These are phyloP conservation scores for Sphaerophoria taeniata DNA, from an alignment of 2,888 invertebrate genomes.

Conservation along the genomic window DNA sequence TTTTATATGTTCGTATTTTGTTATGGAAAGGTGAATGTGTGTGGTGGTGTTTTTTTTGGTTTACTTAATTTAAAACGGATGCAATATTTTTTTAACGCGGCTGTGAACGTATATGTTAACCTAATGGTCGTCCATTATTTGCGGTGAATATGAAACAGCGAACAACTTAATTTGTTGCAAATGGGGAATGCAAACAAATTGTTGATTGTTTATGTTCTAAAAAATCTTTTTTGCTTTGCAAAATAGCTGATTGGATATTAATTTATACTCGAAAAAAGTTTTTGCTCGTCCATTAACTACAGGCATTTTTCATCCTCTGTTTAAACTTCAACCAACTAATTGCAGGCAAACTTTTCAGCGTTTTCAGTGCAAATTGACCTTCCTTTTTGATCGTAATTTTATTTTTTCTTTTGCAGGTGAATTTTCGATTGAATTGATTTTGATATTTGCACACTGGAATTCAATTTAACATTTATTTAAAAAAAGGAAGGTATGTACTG, in stretches of 20 bases:
- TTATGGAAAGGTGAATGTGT: not conserved
- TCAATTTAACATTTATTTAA: slow-evolving; percentile 15
- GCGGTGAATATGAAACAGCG: not conserved
- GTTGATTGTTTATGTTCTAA: too few species aligned
- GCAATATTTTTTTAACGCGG: not conserved
- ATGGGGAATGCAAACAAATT: not conserved
- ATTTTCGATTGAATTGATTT: slow-evolving; percentile 13
- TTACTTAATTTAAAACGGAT: not conserved
- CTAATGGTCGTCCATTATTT: not conserved
- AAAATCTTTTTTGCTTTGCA: too few species aligned
- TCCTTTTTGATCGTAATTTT: not conserved
- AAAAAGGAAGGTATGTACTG: slow-evolving; percentile 26
- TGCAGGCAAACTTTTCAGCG: not conserved
- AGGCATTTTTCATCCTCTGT: too few species aligned
- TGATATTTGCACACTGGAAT: slow-evolving; percentile 13
- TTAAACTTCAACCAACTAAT: not conserved
- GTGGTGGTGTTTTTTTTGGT: not conserved
- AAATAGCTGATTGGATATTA: too few species aligned
- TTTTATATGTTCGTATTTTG: not conserved
- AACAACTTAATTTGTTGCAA: not conserved
- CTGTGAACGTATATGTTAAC: not conserved
- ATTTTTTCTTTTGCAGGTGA: slow-evolving; percentile 1
- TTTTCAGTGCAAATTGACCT: too few species aligned
- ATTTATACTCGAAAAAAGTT: too few species aligned
- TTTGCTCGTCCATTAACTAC: too few species aligned